phyloP scores from a whole-genome alignment of 2,888 invertebrate genomes.

The Melinaea marsaeus region DNA sequence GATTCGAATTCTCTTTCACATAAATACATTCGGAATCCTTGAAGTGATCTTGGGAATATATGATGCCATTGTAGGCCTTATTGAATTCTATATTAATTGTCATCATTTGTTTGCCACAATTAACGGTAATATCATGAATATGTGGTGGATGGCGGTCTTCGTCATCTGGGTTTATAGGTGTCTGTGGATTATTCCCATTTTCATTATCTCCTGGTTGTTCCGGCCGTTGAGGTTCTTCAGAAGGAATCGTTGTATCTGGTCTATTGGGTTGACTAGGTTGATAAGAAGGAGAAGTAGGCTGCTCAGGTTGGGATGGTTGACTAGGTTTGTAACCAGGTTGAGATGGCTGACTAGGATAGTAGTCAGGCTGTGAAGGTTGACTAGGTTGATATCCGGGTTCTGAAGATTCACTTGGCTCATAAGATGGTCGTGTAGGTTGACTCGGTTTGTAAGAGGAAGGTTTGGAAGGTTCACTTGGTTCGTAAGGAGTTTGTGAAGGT shows the following conservation, averaged over 20 bases:
- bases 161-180: constrained; percentile 48
- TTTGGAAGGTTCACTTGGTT: constrained; percentile 25
- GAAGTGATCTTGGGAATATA: constrained; percentile 87
- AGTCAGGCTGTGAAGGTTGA: constrained; percentile 34
- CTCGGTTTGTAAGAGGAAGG: constrained; percentile 37
- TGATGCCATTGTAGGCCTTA: constrained; percentile 85
- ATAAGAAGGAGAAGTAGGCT: constrained; percentile 26
- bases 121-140: constrained; percentile 85
- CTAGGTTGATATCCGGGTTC: constrained; percentile 36
- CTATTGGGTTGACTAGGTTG: constrained; percentile 28
- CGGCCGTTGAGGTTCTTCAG: background rate
- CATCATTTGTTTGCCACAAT: constrained; percentile 90
- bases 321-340: constrained; percentile 32
- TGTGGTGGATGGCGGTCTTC: constrained; percentile 85
- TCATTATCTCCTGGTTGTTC: constrained; percentile 22
- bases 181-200: constrained; percentile 19
- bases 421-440: constrained; percentile 39
- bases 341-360: constrained; percentile 36
- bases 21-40: constrained; percentile 84
- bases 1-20: constrained; percentile 83
- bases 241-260: constrained; percentile 20
- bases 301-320: constrained; percentile 28
- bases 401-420: constrained; percentile 38
- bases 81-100: constrained; percentile 88
- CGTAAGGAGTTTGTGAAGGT: constrained; percentile 43